Evolutionary conservation across 1,140 invertebrate species (phyloP).

Genomic region (Metaphire vulgaris): DNA sequence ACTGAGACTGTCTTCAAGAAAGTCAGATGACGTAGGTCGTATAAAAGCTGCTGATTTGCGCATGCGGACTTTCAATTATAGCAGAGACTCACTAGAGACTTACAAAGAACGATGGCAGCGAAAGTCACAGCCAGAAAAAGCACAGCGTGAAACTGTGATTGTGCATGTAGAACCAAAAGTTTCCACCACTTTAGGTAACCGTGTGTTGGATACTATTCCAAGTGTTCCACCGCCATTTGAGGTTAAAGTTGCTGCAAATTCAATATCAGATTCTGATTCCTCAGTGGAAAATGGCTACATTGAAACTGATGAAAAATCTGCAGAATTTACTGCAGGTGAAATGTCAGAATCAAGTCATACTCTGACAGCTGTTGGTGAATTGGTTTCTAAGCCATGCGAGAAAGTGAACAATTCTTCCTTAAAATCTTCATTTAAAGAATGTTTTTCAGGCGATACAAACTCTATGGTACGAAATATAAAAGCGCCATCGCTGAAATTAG

Average conservation of each 20-base stretch:
- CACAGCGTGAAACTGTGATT: neutral
- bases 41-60: neutral
- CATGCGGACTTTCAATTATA: neutral
- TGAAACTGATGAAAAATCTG: neutral
- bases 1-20: neutral
- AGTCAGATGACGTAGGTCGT: neutral
- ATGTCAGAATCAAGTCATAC: neutral
- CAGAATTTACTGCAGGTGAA: neutral
- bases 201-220: neutral
- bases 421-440: neutral
- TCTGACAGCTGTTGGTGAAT: neutral
- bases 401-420: neutral
- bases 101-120: constrained; percentile 1
- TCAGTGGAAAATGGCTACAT: neutral
- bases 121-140: neutral
- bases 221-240: neutral
- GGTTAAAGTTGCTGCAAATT: neutral
- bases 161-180: neutral
- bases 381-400: neutral
- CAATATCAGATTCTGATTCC: neutral
- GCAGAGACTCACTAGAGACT: neutral
- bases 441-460: too few species aligned
- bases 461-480: too few species aligned
- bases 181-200: neutral
- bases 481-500: too few species aligned